phyloP scores from a whole-genome alignment of 2,888 invertebrate species.

The Tricholauxania praeusta region DNA sequence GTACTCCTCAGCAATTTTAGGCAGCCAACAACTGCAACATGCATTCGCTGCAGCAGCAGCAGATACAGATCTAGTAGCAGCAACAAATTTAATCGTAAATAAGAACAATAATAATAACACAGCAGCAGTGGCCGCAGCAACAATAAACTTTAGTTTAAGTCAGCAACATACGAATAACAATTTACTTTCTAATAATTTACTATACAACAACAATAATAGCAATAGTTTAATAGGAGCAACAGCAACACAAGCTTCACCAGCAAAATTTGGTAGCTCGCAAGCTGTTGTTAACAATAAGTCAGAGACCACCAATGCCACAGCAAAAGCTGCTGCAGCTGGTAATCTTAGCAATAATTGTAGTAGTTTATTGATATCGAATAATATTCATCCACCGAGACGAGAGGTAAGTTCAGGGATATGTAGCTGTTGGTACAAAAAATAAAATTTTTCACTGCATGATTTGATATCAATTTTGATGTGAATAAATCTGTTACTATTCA shows the following conservation, averaged over 20 bases:
- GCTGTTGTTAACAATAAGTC: constrained; percentile 14
- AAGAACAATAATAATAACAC: neutral
- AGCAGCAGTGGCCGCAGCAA: constrained; percentile 29
- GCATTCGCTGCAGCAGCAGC: constrained; percentile 52
- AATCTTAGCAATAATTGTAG: constrained; percentile 65
- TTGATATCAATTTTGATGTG: no score
- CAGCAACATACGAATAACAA: constrained; percentile 43
- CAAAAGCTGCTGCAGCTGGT: constrained; percentile 23
- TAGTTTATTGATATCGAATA: constrained; percentile 67
- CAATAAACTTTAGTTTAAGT: constrained; percentile 40
- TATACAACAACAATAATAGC: constrained; percentile 45
- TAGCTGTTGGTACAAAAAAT: neutral
- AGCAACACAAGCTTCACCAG: constrained; percentile 28
- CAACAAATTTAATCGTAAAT: constrained; percentile 8
- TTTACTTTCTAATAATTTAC: constrained; percentile 14
- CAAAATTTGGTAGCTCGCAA: constrained; percentile 21
- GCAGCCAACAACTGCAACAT: constrained; percentile 54
- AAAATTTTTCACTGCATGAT: no score
- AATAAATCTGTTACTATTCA: no score
- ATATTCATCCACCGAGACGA: constrained; percentile 67
- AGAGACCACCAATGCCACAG: neutral
- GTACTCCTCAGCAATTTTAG: constrained; percentile 57
- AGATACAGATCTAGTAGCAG: constrained; percentile 13
- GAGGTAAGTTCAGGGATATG: constrained; percentile 57
- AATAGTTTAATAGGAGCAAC: constrained; percentile 39